These are phyloP conservation scores for Microctenopoma lineatum DNA, from an alignment of 2,797 vertebrate genomes.

Conservation along the genomic window DNA sequence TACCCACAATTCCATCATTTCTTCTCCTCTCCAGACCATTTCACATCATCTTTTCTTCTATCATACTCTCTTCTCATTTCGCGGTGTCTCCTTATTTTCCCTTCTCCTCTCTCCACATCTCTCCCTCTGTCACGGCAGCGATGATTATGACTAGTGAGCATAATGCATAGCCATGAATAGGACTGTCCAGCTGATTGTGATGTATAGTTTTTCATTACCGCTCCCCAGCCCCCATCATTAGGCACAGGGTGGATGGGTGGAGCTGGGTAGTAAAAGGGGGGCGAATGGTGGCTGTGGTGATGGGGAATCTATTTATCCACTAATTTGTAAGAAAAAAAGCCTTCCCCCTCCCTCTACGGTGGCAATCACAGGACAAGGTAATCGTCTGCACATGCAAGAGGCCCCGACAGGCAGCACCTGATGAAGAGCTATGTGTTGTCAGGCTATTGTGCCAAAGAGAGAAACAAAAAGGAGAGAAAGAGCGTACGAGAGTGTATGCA, in stretches of 20 bases:
- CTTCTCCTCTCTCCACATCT: slow-evolving; percentile 55
- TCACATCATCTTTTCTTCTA: slow-evolving; percentile 56
- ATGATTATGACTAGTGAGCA: slow-evolving; percentile 94
- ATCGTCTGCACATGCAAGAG: slow-evolving; percentile 89
- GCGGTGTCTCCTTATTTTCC: slow-evolving; percentile 31
- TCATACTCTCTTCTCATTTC: slow-evolving; percentile 46
- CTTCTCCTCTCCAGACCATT: slow-evolving; percentile 55
- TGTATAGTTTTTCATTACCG: slow-evolving; percentile 99
- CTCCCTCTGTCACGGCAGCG: slow-evolving; percentile 82
- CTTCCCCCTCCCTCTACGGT: slow-evolving; percentile 91
- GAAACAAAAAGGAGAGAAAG: slow-evolving; percentile 28
- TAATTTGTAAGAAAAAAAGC: slow-evolving; percentile 94
- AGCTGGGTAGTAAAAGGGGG: slow-evolving; percentile 51
- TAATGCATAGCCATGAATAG: slow-evolving; percentile 97
- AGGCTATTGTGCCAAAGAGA: slow-evolving; percentile 66
- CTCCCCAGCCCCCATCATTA: slow-evolving; percentile 95
- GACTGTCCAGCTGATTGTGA: slow-evolving; percentile 99
- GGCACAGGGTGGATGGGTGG: slow-evolving; percentile 88
- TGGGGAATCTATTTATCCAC: slow-evolving; percentile 98
- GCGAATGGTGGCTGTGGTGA: slow-evolving; percentile 74
- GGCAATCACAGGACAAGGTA: slow-evolving; percentile 98
- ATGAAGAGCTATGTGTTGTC: slow-evolving; percentile 97
- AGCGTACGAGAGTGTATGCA: slow-evolving; percentile 11
- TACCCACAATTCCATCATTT: slow-evolving; percentile 42
- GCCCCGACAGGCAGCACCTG: slow-evolving; percentile 92